Conservation (phyloP, 1,140 invertebrate genomes). For the Ditylenchus dipsaci region DNA sequence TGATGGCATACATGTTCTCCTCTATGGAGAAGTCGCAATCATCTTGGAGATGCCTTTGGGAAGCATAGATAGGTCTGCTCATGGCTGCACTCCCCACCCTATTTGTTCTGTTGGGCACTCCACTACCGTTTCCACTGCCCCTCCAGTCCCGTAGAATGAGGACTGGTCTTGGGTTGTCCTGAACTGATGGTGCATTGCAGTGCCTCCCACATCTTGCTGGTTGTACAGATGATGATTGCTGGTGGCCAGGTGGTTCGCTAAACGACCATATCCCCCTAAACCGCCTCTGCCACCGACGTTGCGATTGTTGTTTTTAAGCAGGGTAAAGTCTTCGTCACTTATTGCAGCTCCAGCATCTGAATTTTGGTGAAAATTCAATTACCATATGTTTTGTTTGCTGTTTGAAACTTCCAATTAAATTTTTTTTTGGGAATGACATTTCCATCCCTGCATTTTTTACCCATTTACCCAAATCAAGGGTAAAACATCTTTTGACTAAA, state of each 20-base stretch:
- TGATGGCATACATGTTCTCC: constrained; percentile 49
- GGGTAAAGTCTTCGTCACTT: constrained; percentile 47
- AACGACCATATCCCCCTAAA: constrained; percentile 7
- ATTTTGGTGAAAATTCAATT: constrained; percentile 3
- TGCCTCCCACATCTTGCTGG: not conserved
- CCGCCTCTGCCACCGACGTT: not conserved
- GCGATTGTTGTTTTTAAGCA: constrained; percentile 43
- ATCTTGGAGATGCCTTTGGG: constrained; percentile 7
- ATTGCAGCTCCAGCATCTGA: constrained; percentile 53
- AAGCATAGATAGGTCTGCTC: not conserved
- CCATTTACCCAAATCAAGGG: too few species aligned
- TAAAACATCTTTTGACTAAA: too few species aligned
- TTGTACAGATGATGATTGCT: constrained; percentile 1
- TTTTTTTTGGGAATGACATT: too few species aligned
- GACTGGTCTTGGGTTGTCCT: not conserved
- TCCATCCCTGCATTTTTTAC: too few species aligned
- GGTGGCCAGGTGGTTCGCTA: constrained; percentile 8
- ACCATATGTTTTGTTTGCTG: not conserved
- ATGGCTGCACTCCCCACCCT: not conserved
- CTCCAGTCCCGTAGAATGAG: not conserved
- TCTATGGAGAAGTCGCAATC: constrained; percentile 55
- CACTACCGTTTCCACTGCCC: not conserved
- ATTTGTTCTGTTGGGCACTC: not conserved
- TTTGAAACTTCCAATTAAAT: not conserved
- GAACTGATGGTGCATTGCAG: not conserved